phyloP scores from a whole-genome alignment of 1,140 invertebrate species.

The Meteorus sp. region DNA sequence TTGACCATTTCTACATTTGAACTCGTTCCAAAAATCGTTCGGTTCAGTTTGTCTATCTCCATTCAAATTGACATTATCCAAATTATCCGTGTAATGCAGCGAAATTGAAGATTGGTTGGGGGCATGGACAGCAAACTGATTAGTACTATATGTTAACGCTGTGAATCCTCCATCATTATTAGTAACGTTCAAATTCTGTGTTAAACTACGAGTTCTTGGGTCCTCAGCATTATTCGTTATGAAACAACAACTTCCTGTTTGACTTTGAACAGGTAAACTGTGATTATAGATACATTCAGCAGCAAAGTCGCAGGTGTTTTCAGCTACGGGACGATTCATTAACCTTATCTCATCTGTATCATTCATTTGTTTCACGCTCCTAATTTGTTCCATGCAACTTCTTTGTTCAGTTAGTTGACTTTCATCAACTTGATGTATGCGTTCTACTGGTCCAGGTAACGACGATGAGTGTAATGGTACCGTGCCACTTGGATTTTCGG shows the following conservation, averaged over 20 bases:
- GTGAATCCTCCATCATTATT: conserved; percentile 55
- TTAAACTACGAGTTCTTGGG: conserved; percentile 43
- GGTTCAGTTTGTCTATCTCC: conserved; percentile 42
- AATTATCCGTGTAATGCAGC: conserved; percentile 56
- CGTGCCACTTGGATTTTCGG: not conserved
- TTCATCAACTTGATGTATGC: too few species aligned
- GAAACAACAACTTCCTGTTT: not conserved
- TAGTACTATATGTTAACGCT: conserved; percentile 51
- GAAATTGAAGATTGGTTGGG: conserved; percentile 50
- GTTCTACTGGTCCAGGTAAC: too few species aligned
- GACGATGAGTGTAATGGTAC: not conserved
- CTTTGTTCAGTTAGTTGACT: too few species aligned
- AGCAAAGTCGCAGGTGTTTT: too few species aligned
- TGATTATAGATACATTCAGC: too few species aligned
- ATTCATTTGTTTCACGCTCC: too few species aligned
- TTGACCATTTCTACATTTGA: conserved; percentile 53
- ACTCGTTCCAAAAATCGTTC: conserved; percentile 52
- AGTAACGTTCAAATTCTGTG: conserved; percentile 48
- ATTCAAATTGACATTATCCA: conserved; percentile 55
- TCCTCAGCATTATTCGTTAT: conserved; percentile 17
- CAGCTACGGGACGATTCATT: too few species aligned
- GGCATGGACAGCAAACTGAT: conserved; percentile 52
- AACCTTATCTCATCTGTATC: too few species aligned
- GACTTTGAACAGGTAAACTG: too few species aligned
- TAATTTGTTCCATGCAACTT: too few species aligned